Percentiles rank a stretch among this genome's conserved stretches.
Evolutionary conservation across 2,888 invertebrate genomes (phyloP).

Genomic region (Neoaliturus tenellus): DNA sequence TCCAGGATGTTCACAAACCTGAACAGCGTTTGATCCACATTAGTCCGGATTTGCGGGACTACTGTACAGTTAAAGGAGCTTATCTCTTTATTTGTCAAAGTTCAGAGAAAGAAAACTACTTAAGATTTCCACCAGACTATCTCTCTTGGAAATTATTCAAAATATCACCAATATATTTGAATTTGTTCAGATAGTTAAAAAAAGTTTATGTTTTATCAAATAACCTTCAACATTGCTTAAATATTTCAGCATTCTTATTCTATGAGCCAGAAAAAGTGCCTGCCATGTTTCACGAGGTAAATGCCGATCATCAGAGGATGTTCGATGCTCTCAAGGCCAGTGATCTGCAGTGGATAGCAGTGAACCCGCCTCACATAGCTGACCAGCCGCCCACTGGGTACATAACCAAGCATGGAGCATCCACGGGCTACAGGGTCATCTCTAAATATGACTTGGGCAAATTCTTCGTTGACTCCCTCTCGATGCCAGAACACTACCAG

Average conservation of each 20-base stretch:
- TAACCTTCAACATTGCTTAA: too few species aligned
- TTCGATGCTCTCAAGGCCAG: constrained; percentile 80
- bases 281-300: constrained; percentile 81
- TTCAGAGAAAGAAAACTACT: background rate
- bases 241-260: constrained; percentile 81
- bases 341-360: constrained; percentile 82
- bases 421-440: constrained; percentile 80
- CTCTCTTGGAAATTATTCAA: too few species aligned
- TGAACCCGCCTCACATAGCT: constrained; percentile 88
- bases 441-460: constrained; percentile 86
- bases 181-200: too few species aligned
- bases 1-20: too few species aligned
- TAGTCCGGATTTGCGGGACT: too few species aligned
- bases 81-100: too few species aligned
- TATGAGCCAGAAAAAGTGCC: constrained; percentile 86
- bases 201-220: too few species aligned
- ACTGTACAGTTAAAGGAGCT: too few species aligned
- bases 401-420: constrained; percentile 78
- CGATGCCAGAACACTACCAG: constrained; percentile 82
- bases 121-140: too few species aligned
- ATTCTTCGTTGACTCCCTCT: constrained; percentile 84
- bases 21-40: too few species aligned
- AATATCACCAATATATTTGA: too few species aligned
- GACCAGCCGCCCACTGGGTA: constrained; percentile 81
- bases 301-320: constrained; percentile 88